Conservation (phyloP, 2,888 invertebrate species). For the Leptinotarsa rubiginosa region DNA sequence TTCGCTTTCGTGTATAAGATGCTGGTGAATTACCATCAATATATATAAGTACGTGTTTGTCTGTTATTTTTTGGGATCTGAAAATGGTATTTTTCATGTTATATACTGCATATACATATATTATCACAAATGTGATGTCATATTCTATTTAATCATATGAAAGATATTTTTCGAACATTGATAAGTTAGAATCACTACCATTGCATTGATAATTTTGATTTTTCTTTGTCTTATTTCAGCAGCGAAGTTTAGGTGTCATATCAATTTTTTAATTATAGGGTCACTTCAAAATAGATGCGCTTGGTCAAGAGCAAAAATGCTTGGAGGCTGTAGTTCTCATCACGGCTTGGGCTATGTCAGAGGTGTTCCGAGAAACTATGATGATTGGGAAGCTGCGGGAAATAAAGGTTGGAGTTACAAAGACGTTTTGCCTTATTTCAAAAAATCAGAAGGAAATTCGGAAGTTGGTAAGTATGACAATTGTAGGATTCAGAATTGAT, state of each 20-base stretch:
- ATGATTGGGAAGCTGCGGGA: constrained; percentile 73
- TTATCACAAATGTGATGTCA: too few relatives aligned
- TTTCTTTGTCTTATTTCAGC: too few relatives aligned
- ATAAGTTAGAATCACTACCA: too few relatives aligned
- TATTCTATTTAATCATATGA: too few relatives aligned
- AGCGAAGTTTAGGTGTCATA: background rate
- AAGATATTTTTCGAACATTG: too few relatives aligned
- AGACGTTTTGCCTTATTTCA: constrained; percentile 77
- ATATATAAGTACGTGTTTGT: too few relatives aligned
- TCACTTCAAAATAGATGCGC: constrained; percentile 67
- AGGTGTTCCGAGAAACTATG: constrained; percentile 72
- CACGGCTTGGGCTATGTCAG: constrained; percentile 76
- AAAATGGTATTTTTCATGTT: too few relatives aligned
- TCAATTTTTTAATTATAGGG: constrained; percentile 2
- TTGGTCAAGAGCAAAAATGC: constrained; percentile 77
- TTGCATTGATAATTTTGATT: too few relatives aligned
- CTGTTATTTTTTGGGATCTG: too few relatives aligned
- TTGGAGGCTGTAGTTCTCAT: constrained; percentile 74
- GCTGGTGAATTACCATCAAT: too few relatives aligned
- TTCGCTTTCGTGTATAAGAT: too few relatives aligned
- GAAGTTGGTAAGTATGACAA: constrained; percentile 64
- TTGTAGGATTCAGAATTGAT: background rate
- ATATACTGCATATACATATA: too few relatives aligned
- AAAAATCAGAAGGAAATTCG: constrained; percentile 73
- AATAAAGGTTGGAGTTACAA: constrained; percentile 73